Base-by-base conservation (phyloP, 2,797 vertebrate species). In the Gobionotothen gibberifrons region DNA sequence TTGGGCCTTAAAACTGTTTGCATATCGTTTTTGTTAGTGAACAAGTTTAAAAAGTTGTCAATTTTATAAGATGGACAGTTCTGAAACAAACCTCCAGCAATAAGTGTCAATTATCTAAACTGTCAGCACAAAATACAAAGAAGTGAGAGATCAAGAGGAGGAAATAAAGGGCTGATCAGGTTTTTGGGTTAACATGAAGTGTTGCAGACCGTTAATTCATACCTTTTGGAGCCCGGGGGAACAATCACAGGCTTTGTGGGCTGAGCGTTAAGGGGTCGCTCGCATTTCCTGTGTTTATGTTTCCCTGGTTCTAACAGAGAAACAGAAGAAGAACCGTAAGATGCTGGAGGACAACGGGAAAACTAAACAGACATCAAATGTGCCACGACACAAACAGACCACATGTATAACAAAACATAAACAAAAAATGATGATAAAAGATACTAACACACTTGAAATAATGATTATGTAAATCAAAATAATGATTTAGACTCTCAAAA, bases 261-360 rank as follows among this genome's bases (percentile, higher is more conserved):
- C 87, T 90, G 91, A 79, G 85, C 76, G 57, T 81, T 90, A 84
- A 85, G 80, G 72, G 89, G 87, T 56, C 87, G 89, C 88, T 95
- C 92, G 93, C 95, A 95, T 95, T 91, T 95, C 93, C 93, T 93
- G 87, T 93, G 93, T 90, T 94, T 94, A 59, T 90, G 93, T 85
- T 93, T 94, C 83, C 93, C 93, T 82, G 93, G 91, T 87, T 95
- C 94, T 95, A 47, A 67, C 42, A 67, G 72, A 36, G 32, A 36
- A 85, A 21, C 72, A 83, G 85, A 57, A 17, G 32, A 9, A 52
- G 40, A 63, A 1, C 17, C 19, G 16, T 32, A 3, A 57, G 42
- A 46, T 8, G n/a, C 17, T 1, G 54, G 6, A 46, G 40, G n/a
- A 58, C 2, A 36, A 70, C 2, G 17, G 17, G 43, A 47, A 43